phyloP scores from a whole-genome alignment of 2,888 invertebrate genomes.

The Listrodromus nycthemerus region DNA sequence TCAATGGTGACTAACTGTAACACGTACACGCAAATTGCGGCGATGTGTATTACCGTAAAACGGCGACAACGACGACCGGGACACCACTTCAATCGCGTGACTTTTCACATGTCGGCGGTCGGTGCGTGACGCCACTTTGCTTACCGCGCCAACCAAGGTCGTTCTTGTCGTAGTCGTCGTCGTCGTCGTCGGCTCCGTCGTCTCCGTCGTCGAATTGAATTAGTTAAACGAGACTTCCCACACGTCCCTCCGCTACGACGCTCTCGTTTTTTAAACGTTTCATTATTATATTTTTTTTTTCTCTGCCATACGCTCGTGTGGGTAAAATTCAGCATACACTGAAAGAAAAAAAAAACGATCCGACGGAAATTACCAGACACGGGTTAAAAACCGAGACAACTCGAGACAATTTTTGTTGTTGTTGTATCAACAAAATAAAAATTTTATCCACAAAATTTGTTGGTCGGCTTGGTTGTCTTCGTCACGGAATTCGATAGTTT shows the following conservation, averaged over 20 bases:
- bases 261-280: constrained; percentile 36
- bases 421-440: too few relatives aligned
- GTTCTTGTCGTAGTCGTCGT: constrained; percentile 36
- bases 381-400: too few relatives aligned
- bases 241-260: constrained; percentile 47
- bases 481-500: too few relatives aligned
- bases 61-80: constrained; percentile 12
- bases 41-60: constrained; percentile 14
- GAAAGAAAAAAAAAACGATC: neutral
- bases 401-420: too few relatives aligned
- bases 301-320: neutral
- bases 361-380: too few relatives aligned
- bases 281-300: constrained; percentile 21
- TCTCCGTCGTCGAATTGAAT: constrained; percentile 60
- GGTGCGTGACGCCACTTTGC: constrained; percentile 61
- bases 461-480: too few relatives aligned
- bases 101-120: constrained; percentile 62
- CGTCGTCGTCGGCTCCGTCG: constrained; percentile 30
- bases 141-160: constrained; percentile 60
- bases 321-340: neutral
- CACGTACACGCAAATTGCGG: constrained; percentile 7
- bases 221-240: constrained; percentile 64
- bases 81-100: constrained; percentile 67
- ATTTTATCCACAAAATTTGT: too few relatives aligned
- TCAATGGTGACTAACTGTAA: constrained; percentile 12